A percentile compares a stretch with the other conserved stretches of the same genome.
phyloP scores from a whole-genome alignment of 2,888 invertebrate species.

The Dendrolimus houi region DNA sequence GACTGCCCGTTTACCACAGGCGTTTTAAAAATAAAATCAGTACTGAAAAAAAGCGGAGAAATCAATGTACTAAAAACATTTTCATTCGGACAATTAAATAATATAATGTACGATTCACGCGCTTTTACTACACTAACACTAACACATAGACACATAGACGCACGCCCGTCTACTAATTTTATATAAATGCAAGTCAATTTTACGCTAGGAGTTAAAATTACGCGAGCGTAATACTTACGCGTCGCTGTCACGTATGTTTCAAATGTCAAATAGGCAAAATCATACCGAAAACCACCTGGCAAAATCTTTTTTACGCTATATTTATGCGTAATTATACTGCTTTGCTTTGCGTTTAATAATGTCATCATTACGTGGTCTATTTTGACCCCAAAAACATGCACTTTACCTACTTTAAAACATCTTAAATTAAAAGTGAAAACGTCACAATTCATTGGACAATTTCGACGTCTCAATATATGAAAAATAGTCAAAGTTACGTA shows the following conservation, averaged over 20 bases:
- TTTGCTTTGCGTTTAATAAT: no score
- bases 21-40: slow-evolving; percentile 40
- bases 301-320: background rate
- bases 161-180: slow-evolving; percentile 5
- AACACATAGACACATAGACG: slow-evolving; percentile 1
- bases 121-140: slow-evolving; percentile 5
- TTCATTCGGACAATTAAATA: slow-evolving; percentile 7
- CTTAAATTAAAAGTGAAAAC: no score
- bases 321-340: no score
- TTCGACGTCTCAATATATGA: no score
- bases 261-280: background rate
- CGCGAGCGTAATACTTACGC: background rate
- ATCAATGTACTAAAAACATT: slow-evolving; percentile 25
- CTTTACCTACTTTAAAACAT: no score
- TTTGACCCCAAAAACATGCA: no score
- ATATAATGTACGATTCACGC: slow-evolving; percentile 7
- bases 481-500: no score
- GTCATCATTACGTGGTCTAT: no score
- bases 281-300: background rate
- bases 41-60: slow-evolving; percentile 53
- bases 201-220: background rate
- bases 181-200: background rate
- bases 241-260: background rate
- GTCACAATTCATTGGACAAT: no score
- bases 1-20: slow-evolving; percentile 10